Conservation (phyloP, 1,140 invertebrate species). For the Atta colombica region DNA sequence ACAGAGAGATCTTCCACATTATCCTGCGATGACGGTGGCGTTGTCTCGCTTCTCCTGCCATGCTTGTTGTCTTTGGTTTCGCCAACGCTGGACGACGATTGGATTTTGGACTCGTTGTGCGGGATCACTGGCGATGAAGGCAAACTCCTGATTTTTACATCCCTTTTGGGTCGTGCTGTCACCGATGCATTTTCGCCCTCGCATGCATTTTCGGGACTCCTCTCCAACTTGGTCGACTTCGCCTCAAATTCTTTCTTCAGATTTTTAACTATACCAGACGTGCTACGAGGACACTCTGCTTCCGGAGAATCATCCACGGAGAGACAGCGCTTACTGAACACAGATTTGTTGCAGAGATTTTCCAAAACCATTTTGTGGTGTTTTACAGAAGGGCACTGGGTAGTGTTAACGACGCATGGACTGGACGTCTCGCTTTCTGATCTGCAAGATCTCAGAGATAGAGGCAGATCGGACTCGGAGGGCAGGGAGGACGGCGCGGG, state of each 20-base stretch:
- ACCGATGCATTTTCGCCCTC: slow-evolving; percentile 74
- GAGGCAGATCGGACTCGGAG: slow-evolving; percentile 83
- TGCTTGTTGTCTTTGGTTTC: slow-evolving; percentile 79
- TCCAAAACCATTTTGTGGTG: slow-evolving; percentile 89
- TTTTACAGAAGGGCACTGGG: slow-evolving; percentile 88
- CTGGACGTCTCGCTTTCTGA: slow-evolving; percentile 85
- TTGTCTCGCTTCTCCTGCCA: slow-evolving; percentile 66
- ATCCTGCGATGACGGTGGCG: slow-evolving; percentile 68
- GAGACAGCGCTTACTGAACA: slow-evolving; percentile 82
- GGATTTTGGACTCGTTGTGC: slow-evolving; percentile 85
- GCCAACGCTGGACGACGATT: slow-evolving; percentile 76
- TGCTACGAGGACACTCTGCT: slow-evolving; percentile 81
- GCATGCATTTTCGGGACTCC: slow-evolving; percentile 80
- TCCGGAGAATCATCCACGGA: slow-evolving; percentile 84
- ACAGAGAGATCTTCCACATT: slow-evolving; percentile 90
- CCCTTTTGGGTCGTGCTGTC: slow-evolving; percentile 72
- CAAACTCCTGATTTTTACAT: slow-evolving; percentile 85
- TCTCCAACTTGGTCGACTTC: slow-evolving; percentile 88
- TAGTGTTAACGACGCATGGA: slow-evolving; percentile 85
- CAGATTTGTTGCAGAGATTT: slow-evolving; percentile 85
- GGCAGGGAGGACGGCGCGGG: slow-evolving; percentile 88
- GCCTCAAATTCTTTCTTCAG: slow-evolving; percentile 95
- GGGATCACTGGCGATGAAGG: slow-evolving; percentile 88
- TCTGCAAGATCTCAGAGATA: slow-evolving; percentile 82
- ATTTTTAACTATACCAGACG: slow-evolving; percentile 91